Evolutionary conservation across 30 jellyfish, hydroid and myxozoan genomes (phyloP), one percentile per base, ranked within the genome.

Genomic region (Aurelia coerulea): DNA sequence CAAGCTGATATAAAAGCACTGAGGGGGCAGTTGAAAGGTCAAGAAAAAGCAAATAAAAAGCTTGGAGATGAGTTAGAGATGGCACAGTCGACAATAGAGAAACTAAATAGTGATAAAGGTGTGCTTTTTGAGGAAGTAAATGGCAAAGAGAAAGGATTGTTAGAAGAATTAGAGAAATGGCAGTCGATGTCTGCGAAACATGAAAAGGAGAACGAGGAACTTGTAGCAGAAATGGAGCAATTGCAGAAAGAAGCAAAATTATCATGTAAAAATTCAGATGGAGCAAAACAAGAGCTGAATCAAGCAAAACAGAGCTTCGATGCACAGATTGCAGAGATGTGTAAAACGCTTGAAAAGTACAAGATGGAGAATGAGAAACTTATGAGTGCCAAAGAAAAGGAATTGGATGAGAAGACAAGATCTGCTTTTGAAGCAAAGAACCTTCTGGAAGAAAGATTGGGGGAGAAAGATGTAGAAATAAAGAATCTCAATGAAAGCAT

Each of bases 301-400:
- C 68, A 10, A 14, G 92, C 72, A 35, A 93, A 89, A 52, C 86
- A 82, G 41, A 60, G 53, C 4, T 80, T 51, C 53, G 97, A 89
- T 18, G 66, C 81, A 18, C 93, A 89, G 53, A 81, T 81, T 31
- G 23, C 87, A n/a, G 99, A 95, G 66, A 81, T 95, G 86, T 95
- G 99, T 66, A 81, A 37, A 19, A 85, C 97, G 12, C 85, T 95
- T 14, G 99, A 95, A 76, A 93, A 81, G 60, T 95, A 95, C 82
- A 85, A 95, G 85, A 75, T 73, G 32, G 99, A 95, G 49, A 95
- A 90, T 65, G 99, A 95, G 52, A 95, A 95, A 70, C 71, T 90
- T 18, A 95, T 90, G 70, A 88, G 69, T 54, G 93, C 74, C 42
- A 82, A 95, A 42, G 97, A 81, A 31, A 95, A 95, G 33, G 99